These are phyloP conservation scores for Acrossocheilus wenchowensis DNA, from an alignment of 2,797 vertebrate species.

Conservation along the genomic window DNA sequence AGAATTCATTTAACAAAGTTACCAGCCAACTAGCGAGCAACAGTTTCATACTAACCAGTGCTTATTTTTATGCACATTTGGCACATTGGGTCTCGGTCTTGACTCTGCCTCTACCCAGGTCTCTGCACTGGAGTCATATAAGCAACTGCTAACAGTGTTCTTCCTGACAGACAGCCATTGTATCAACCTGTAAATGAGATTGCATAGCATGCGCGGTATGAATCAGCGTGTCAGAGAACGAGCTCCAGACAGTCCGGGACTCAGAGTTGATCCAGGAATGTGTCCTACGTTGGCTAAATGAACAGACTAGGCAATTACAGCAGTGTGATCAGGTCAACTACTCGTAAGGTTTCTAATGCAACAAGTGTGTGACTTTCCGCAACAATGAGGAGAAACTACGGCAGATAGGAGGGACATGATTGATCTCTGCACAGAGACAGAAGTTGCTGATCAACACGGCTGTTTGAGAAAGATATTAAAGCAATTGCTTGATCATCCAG, in stretches of 20 bases:
- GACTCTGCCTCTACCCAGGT: background rate
- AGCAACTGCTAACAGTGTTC: too few species aligned
- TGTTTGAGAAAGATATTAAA: background rate
- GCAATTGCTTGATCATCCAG: slow-evolving; percentile 31
- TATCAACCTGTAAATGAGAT: too few species aligned
- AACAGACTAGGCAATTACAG: too few species aligned
- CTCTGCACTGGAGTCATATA: too few species aligned
- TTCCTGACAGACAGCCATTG: too few species aligned
- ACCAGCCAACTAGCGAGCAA: background rate
- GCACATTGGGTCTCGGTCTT: background rate
- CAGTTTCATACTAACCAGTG: background rate
- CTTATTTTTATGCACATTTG: background rate
- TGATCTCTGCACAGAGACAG: background rate
- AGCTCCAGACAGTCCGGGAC: background rate
- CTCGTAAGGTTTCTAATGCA: too few species aligned
- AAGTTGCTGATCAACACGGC: slow-evolving; percentile 1
- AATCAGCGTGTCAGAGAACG: background rate
- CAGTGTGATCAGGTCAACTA: too few species aligned
- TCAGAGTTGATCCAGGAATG: background rate
- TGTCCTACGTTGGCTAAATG: background rate
- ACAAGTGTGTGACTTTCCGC: background rate
- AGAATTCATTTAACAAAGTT: background rate
- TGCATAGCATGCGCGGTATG: too few species aligned
- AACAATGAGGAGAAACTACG: background rate
- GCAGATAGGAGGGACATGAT: too few species aligned